Evolutionary conservation across 2,888 invertebrate species (phyloP).

Genomic region (Ichneumon xanthorius): DNA sequence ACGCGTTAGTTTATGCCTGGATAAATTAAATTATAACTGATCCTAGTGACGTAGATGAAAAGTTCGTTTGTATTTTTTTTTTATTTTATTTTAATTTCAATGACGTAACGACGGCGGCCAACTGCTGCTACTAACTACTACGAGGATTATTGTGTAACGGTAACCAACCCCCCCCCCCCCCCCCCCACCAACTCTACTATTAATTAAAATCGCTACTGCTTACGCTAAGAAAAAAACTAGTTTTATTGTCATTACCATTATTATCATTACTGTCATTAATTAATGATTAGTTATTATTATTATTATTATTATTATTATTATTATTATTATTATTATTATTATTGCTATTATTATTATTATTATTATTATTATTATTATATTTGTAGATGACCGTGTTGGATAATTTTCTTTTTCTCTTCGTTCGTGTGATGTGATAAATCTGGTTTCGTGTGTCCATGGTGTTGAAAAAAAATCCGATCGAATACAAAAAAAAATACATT

Average conservation of each 20-base stretch:
- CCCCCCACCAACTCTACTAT: conserved; percentile 68
- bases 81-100: conserved; percentile 32
- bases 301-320: conserved; percentile 72
- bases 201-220: conserved; percentile 70
- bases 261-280: conserved; percentile 59
- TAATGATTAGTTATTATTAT: conserved; percentile 68
- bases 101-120: conserved; percentile 63
- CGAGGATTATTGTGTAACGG: conserved; percentile 59
- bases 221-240: conserved; percentile 66
- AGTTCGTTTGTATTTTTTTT: conserved; percentile 63
- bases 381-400: conserved; percentile 74
- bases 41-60: conserved; percentile 66
- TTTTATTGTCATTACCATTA: conserved; percentile 69
- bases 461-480: conserved; percentile 29
- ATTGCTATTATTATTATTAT: conserved; percentile 58
- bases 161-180: conserved; percentile 54
- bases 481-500: conserved; percentile 77
- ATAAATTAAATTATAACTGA: conserved; percentile 64
- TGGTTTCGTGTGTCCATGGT: conserved; percentile 77
- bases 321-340: conserved; percentile 69
- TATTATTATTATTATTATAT: conserved; percentile 69
- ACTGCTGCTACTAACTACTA: conserved; percentile 69
- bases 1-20: conserved; percentile 71
- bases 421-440: conserved; percentile 81
- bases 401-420: conserved; percentile 66